Conservation (phyloP, 1,140 invertebrate species). For the Zaprionus gabonicus region DNA sequence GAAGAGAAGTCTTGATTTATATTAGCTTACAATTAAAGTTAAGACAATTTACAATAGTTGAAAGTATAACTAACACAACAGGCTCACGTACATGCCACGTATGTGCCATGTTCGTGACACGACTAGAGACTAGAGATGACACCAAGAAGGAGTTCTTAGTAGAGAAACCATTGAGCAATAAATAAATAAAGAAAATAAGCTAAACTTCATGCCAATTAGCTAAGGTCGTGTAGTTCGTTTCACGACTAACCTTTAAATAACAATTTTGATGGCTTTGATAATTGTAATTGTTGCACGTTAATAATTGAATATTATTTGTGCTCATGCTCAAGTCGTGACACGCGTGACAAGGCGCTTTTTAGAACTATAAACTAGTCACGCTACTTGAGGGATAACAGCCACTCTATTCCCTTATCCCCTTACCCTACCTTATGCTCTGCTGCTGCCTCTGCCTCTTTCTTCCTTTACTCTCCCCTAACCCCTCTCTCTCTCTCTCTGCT, state of each 20-base stretch:
- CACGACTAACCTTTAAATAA: background rate
- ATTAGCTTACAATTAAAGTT: too few relatives aligned
- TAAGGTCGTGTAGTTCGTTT: too few relatives aligned
- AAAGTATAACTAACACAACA: too few relatives aligned
- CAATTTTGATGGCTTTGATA: background rate
- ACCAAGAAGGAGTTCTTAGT: too few relatives aligned
- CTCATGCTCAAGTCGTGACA: background rate
- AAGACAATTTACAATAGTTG: too few relatives aligned
- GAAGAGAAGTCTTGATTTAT: background rate
- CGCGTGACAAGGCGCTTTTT: background rate
- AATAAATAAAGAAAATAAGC: too few relatives aligned
- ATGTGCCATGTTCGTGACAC: conserved; percentile 1
- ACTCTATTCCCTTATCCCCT: background rate
- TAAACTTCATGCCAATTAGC: too few relatives aligned
- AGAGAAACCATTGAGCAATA: too few relatives aligned
- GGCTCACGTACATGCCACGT: too few relatives aligned
- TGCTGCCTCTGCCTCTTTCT: background rate
- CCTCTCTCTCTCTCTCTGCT: background rate
- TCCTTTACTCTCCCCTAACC: too few relatives aligned
- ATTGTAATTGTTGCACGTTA: background rate
- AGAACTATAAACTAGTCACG: conserved; percentile 8
- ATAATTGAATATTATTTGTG: background rate
- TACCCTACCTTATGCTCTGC: background rate
- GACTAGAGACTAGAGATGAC: background rate
- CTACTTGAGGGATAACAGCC: background rate